Percentiles rank a stretch among this genome's conserved stretches.
phyloP scores from a whole-genome alignment of 2,888 invertebrate species.

The Aplocera efformata region DNA sequence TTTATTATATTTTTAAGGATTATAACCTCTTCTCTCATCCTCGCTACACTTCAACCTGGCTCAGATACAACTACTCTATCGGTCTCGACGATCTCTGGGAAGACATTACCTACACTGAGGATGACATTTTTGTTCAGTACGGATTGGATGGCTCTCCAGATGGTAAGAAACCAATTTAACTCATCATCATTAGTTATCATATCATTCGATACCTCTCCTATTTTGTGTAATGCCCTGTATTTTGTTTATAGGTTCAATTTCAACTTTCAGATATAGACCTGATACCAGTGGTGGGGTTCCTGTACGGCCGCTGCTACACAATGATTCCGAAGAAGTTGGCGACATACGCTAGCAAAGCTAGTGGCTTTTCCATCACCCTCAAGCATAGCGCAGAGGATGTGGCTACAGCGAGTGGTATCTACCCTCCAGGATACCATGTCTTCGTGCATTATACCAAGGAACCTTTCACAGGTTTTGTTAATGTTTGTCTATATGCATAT shows the following conservation, averaged over 20 bases:
- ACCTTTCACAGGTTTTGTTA: constrained; percentile 77
- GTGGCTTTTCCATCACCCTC: constrained; percentile 82
- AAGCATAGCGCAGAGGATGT: constrained; percentile 67
- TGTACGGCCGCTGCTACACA: constrained; percentile 82
- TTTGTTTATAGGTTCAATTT: too few species aligned
- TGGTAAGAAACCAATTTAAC: constrained; percentile 60
- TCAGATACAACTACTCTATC: constrained; percentile 78
- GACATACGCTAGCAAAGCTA: constrained; percentile 57
- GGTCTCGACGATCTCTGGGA: constrained; percentile 80
- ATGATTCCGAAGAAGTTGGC: constrained; percentile 67
- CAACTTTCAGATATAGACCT: constrained; percentile 74
- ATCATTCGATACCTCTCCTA: too few species aligned
- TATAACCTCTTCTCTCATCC: constrained; percentile 75
- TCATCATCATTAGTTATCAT: too few species aligned
- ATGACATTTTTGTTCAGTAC: constrained; percentile 78
- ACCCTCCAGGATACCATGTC: constrained; percentile 81
- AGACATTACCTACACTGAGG: constrained; percentile 77
- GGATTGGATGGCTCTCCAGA: constrained; percentile 68
- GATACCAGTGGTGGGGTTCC: constrained; percentile 69
- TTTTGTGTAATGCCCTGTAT: too few species aligned
- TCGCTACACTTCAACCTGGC: constrained; percentile 76
- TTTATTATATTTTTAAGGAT: constrained; percentile 49
- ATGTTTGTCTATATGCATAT: too few species aligned
- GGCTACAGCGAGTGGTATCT: constrained; percentile 41
- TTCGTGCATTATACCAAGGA: constrained; percentile 81